phyloP scores from a whole-genome alignment of 2,113 vertebrate genomes.

The Nibea albiflora region DNA sequence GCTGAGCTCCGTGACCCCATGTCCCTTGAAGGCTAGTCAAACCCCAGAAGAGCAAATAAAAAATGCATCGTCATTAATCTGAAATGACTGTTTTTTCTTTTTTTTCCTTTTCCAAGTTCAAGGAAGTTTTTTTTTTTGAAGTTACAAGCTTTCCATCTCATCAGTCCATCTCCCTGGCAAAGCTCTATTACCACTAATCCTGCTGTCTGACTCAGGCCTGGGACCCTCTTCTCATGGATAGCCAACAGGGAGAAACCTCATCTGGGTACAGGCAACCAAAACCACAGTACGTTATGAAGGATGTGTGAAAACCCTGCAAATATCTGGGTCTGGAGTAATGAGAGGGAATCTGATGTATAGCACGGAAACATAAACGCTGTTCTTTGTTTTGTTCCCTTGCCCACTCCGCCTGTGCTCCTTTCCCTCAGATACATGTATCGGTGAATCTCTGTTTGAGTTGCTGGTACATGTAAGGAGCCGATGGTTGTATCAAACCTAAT shows the following conservation, averaged over 20 bases:
- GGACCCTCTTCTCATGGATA: constrained; percentile 49
- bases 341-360: constrained; percentile 60
- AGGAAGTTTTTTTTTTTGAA: constrained; percentile 9
- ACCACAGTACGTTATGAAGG: constrained; percentile 61
- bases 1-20: constrained; percentile 31
- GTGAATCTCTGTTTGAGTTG: constrained; percentile 40
- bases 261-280: constrained; percentile 53
- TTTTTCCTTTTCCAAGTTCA: constrained; percentile 27
- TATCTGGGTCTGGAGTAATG: constrained; percentile 53
- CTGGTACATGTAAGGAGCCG: constrained; percentile 38
- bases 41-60: constrained; percentile 54
- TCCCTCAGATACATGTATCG: constrained; percentile 36
- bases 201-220: constrained; percentile 45
- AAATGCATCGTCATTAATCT: constrained; percentile 63
- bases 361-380: constrained; percentile 51
- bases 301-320: constrained; percentile 68
- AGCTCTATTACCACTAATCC: constrained; percentile 69
- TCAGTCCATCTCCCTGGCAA: constrained; percentile 54
- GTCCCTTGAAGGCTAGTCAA: constrained; percentile 44
- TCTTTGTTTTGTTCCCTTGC: constrained; percentile 54
- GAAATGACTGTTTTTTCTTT: constrained; percentile 43
- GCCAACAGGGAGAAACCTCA: constrained; percentile 59
- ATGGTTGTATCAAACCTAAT: constrained; percentile 53
- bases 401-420: constrained; percentile 8
- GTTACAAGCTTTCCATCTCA: constrained; percentile 44